These are phyloP conservation scores for Nemurella pictetii DNA, from an alignment of 2,888 invertebrate genomes.

Conservation along the genomic window DNA sequence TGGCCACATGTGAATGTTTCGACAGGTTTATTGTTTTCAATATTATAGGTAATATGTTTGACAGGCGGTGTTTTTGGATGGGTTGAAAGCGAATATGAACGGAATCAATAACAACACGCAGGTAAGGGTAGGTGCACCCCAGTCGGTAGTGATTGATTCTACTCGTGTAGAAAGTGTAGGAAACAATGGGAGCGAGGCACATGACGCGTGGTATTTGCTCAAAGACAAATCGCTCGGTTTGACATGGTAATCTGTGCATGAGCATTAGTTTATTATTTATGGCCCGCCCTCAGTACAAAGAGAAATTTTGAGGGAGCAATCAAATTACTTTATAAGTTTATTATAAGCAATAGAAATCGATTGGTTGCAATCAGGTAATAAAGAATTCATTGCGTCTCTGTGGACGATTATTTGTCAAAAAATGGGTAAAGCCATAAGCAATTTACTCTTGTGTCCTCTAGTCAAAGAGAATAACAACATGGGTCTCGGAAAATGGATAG, in stretches of 20 bases:
- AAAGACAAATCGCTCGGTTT: slow-evolving; percentile 18
- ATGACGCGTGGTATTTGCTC: background rate
- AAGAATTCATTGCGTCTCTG: background rate
- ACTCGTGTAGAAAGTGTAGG: background rate
- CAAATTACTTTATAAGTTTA: slow-evolving; percentile 9
- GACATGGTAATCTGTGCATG: slow-evolving; percentile 18
- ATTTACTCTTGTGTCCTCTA: background rate
- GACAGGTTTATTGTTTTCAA: background rate
- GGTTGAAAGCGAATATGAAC: background rate
- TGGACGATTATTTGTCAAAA: background rate
- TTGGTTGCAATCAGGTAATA: background rate
- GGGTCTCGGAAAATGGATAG: background rate
- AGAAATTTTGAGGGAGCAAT: slow-evolving; percentile 25
- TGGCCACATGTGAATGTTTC: too few species aligned
- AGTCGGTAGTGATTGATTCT: background rate
- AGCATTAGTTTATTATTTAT: slow-evolving; percentile 12
- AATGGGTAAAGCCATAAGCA: background rate
- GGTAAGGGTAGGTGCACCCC: background rate
- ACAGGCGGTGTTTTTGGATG: background rate
- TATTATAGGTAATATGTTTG: background rate
- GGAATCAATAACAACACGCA: background rate
- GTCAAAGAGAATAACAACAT: background rate
- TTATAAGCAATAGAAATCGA: background rate
- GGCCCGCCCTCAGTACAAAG: background rate
- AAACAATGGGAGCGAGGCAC: background rate